phyloP scores from a whole-genome alignment of 2,113 vertebrate species.

The Etheostoma cragini region DNA sequence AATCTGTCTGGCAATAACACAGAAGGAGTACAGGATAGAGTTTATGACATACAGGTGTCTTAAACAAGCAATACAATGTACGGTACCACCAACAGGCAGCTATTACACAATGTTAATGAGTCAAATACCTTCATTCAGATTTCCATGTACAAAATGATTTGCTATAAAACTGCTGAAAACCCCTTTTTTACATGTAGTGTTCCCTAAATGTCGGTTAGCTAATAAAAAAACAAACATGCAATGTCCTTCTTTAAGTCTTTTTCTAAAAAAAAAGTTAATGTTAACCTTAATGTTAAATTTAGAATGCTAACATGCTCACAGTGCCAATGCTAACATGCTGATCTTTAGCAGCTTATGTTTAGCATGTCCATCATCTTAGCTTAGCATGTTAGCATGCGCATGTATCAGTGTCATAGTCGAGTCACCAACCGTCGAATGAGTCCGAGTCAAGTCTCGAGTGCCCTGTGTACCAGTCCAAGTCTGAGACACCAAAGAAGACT shows the following conservation, averaged over 20 bases:
- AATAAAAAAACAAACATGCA: not conserved
- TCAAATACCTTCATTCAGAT: slow-evolving; percentile 10
- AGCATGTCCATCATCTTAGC: not conserved
- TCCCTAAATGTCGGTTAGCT: not conserved
- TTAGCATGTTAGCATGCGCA: not conserved
- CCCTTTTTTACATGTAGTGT: not conserved
- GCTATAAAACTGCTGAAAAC: not conserved
- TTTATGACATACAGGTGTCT: not conserved
- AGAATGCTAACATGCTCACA: not conserved
- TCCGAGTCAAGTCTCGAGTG: too few relatives aligned
- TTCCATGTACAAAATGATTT: not conserved
- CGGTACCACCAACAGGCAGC: not conserved
- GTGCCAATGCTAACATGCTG: not conserved
- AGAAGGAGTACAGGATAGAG: not conserved
- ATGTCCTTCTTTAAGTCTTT: not conserved
- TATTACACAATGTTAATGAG: not conserved
- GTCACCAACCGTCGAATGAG: too few relatives aligned
- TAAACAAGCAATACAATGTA: not conserved
- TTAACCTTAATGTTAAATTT: too few relatives aligned
- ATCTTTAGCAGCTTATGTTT: not conserved
- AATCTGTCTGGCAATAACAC: not conserved
- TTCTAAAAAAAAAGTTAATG: too few relatives aligned
- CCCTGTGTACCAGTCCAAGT: too few relatives aligned
- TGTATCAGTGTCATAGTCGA: too few relatives aligned
- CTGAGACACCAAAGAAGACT: too few relatives aligned